Percentiles rank a stretch among this genome's conserved stretches.
phyloP scores from a whole-genome alignment of 2,888 invertebrate genomes.

The Gonocerus acuteangulatus region DNA sequence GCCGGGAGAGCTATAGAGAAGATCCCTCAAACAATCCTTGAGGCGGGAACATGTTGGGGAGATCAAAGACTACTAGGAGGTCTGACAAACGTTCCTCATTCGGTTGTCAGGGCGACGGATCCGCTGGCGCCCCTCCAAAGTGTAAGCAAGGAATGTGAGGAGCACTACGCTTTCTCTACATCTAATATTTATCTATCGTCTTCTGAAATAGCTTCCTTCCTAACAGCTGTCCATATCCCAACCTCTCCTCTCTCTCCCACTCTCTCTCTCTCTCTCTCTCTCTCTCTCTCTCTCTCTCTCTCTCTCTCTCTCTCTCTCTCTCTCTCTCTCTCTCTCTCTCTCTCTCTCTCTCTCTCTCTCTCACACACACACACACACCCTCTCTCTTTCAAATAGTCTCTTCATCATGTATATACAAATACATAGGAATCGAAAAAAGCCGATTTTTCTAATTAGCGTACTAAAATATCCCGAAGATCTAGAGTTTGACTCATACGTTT shows the following conservation, averaged over 20 bases:
- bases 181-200: no score
- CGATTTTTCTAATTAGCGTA: no score
- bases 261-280: neutral
- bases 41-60: conserved; percentile 2
- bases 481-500: no score
- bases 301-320: neutral
- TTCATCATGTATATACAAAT: no score
- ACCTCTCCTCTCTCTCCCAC: neutral
- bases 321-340: conserved; percentile 16
- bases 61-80: conserved; percentile 14
- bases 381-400: conserved; percentile 5
- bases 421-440: no score
- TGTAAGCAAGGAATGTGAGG: no score
- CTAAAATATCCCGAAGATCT: no score
- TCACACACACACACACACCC: conserved; percentile 1
- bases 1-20: neutral
- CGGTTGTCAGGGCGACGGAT: neutral
- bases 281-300: neutral
- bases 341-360: conserved; percentile 25
- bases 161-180: no score
- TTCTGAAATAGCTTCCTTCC: no score
- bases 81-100: conserved; percentile 9
- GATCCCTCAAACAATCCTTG: conserved; percentile 2
- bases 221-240: no score
- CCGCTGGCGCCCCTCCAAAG: no score